Evolutionary conservation across 2,888 invertebrate genomes (phyloP).

Genomic region (Diarsia mendica): DNA sequence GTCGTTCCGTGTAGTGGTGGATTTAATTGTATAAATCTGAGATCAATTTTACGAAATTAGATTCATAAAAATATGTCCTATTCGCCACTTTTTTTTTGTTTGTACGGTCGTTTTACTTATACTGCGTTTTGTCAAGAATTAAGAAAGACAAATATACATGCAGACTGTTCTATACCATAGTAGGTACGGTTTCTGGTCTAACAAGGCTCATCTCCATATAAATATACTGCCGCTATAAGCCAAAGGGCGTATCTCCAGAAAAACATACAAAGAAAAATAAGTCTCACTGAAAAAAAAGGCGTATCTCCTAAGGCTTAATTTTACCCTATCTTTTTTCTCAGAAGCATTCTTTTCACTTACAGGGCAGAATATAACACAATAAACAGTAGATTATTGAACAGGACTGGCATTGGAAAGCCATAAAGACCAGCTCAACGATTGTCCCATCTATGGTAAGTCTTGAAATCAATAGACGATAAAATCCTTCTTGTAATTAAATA

Average conservation of each 20-base stretch:
- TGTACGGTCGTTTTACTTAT: conserved; percentile 21
- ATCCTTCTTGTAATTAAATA: conserved; percentile 14
- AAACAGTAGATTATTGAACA: conserved; percentile 8
- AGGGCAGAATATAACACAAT: neutral
- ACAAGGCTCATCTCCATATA: neutral
- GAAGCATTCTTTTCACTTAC: neutral
- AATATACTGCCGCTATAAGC: neutral
- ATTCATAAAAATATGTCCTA: conserved; percentile 74
- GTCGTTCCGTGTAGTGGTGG: conserved; percentile 76
- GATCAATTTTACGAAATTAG: conserved; percentile 83
- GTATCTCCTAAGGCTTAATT: neutral
- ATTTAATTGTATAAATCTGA: conserved; percentile 77
- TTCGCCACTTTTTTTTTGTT: conserved; percentile 51
- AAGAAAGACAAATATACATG: too few relatives aligned
- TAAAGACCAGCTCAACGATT: conserved; percentile 9
- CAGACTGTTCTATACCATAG: neutral
- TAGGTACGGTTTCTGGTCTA: neutral
- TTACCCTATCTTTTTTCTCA: neutral
- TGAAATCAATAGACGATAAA: conserved; percentile 11
- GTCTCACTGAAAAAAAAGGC: neutral
- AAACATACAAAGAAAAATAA: neutral
- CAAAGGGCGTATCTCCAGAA: neutral
- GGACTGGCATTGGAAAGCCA: neutral
- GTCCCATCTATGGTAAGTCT: conserved; percentile 9
- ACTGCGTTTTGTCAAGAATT: conserved; percentile 35